phyloP scores from a whole-genome alignment of 2,888 invertebrate genomes.

The Ypsolopha scabrella region DNA sequence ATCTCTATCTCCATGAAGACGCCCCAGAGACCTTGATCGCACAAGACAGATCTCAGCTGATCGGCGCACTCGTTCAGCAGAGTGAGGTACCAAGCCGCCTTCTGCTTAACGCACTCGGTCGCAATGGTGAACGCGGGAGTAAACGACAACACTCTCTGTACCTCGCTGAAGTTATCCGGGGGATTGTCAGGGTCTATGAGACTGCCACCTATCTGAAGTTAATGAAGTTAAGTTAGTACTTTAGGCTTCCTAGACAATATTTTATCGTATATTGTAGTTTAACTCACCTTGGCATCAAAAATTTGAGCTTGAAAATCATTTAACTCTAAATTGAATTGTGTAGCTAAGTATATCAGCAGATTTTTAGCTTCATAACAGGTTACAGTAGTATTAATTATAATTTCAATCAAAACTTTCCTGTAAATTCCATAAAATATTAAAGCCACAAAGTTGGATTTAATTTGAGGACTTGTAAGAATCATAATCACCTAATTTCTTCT shows the following conservation, averaged over 20 bases:
- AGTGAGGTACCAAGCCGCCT: conserved; percentile 34
- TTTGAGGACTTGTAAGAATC: too few species aligned
- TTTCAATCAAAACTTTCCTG: conserved; percentile 19
- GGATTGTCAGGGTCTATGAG: conserved; percentile 53
- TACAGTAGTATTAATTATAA: conserved; percentile 27
- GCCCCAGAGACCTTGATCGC: conserved; percentile 37
- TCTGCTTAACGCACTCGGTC: conserved; percentile 36
- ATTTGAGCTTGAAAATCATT: conserved; percentile 17
- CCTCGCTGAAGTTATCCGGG: conserved; percentile 37
- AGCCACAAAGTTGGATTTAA: too few species aligned
- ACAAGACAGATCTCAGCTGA: conserved; percentile 21
- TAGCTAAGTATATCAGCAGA: conserved; percentile 35
- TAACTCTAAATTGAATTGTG: conserved; percentile 23
- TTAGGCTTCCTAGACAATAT: not conserved
- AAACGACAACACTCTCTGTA: conserved; percentile 31
- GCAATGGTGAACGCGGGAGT: conserved; percentile 32
- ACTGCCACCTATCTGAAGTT: conserved; percentile 41
- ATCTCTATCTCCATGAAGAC: conserved; percentile 57
- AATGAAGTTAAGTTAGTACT: not conserved
- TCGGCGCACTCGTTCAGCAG: conserved; percentile 27
- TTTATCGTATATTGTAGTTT: not conserved
- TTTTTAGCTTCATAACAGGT: conserved; percentile 50
- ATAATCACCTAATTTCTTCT: too few species aligned
- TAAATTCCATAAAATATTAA: conserved; percentile 11
- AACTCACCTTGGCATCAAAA: conserved; percentile 35